These are phyloP conservation scores for Bubo blakistoni DNA, from an alignment of 2,113 vertebrate genomes.

Conservation along the genomic window DNA sequence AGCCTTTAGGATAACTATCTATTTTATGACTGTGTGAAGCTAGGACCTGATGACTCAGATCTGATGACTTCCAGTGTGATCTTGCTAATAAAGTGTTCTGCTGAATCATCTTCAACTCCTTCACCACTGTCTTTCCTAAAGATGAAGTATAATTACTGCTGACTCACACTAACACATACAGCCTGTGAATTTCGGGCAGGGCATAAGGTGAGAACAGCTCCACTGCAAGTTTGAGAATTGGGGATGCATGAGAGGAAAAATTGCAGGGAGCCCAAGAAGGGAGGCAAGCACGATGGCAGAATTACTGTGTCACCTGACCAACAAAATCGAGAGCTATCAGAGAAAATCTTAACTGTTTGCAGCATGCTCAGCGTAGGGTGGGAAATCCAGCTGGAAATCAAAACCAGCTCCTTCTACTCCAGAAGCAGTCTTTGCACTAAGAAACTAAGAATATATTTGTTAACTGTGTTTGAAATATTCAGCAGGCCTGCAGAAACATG, in stretches of 20 bases:
- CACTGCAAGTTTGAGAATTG: neutral
- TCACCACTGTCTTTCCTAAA: neutral
- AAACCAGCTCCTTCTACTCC: neutral
- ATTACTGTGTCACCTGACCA: neutral
- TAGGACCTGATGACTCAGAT: neutral
- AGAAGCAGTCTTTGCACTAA: neutral
- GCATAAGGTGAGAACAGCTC: neutral
- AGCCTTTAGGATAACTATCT: neutral
- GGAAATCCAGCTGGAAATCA: neutral
- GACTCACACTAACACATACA: neutral
- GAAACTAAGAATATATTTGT: neutral
- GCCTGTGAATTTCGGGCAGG: neutral
- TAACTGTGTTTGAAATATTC: neutral
- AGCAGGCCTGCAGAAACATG: neutral
- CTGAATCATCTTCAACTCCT: constrained; percentile 15
- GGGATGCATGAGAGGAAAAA: neutral
- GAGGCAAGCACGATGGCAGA: neutral
- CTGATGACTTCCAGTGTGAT: neutral
- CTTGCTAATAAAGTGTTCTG: neutral
- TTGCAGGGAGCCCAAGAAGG: neutral
- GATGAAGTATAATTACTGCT: neutral
- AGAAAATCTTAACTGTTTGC: neutral
- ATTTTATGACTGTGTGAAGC: neutral
- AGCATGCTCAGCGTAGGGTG: neutral
- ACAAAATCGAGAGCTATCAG: neutral